Conservation (phyloP, 2,797 vertebrate genomes). For the Spinibarbus caldwelli region DNA sequence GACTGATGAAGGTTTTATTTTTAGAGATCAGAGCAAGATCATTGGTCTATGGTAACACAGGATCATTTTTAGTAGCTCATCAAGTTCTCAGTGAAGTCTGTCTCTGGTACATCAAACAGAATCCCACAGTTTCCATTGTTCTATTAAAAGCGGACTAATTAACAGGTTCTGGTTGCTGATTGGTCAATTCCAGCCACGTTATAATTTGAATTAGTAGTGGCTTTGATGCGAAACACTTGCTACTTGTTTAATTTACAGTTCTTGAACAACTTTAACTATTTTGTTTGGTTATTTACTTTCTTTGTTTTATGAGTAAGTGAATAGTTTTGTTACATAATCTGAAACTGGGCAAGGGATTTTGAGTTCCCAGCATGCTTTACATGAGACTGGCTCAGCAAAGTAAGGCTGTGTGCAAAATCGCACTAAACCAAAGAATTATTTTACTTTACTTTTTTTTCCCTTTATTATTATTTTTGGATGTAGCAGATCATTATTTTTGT, state of each 20-base stretch:
- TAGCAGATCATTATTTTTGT: not conserved
- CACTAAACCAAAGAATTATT: not conserved
- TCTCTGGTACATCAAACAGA: conserved; percentile 5
- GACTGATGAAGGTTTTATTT: conserved; percentile 53
- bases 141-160: not conserved
- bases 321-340: not conserved
- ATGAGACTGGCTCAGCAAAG: too few relatives aligned
- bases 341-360: not conserved
- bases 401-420: too few relatives aligned
- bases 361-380: not conserved
- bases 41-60: conserved; percentile 4
- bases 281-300: not conserved
- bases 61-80: not conserved
- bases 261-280: not conserved
- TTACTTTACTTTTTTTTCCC: not conserved
- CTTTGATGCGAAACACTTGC: not conserved
- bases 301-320: not conserved
- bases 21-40: conserved; percentile 38
- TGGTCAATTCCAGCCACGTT: not conserved
- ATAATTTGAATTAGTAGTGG: too few relatives aligned
- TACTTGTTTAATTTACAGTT: not conserved
- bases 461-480: not conserved
- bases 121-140: not conserved
- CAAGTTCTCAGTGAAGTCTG: not conserved
- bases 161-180: not conserved